A percentile compares a stretch with the other conserved stretches of the same genome.
These are phyloP conservation scores for Dendroctonus ponderosae DNA, from an alignment of 1,140 invertebrate genomes.

Conservation along the genomic window DNA sequence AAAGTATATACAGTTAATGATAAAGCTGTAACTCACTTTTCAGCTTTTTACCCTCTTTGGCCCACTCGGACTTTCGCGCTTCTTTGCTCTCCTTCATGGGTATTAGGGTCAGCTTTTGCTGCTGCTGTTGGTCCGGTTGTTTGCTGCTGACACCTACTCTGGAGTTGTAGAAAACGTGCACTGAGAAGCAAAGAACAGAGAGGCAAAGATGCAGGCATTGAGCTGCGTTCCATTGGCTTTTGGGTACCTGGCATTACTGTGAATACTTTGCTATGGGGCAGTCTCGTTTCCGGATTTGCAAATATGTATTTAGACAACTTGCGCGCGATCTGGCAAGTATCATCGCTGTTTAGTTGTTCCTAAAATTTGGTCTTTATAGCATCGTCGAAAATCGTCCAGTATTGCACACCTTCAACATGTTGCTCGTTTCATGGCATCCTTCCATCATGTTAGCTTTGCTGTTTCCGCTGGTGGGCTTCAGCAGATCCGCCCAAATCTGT, in stretches of 20 bases:
- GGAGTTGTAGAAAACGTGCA: slow-evolving; percentile 27
- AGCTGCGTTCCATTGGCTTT: not conserved
- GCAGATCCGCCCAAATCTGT: slow-evolving; percentile 5
- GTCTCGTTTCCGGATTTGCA: not conserved
- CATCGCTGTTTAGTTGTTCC: not conserved
- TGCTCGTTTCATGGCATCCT: not conserved
- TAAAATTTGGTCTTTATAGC: too few species aligned
- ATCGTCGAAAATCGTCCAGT: too few species aligned
- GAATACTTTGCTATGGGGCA: not conserved
- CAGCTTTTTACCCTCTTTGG: slow-evolving; percentile 1
- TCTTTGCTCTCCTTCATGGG: slow-evolving; percentile 31
- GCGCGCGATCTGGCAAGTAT: not conserved
- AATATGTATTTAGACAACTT: slow-evolving; percentile 30
- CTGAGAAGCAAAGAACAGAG: slow-evolving; percentile 5
- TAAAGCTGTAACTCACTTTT: too few species aligned
- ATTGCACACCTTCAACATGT: not conserved
- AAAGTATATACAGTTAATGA: not conserved
- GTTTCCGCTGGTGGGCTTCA: not conserved
- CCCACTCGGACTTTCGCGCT: slow-evolving; percentile 15
- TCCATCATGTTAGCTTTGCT: not conserved
- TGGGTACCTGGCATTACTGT: slow-evolving; percentile 28
- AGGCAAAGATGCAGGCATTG: not conserved
- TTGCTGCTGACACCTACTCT: not conserved
- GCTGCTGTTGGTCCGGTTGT: not conserved
- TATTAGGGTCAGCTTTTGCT: slow-evolving; percentile 21